Evolutionary conservation across 2,888 invertebrate species (phyloP), one percentile per base, ranked within the genome.

Genomic region (Orthosia gothica): DNA sequence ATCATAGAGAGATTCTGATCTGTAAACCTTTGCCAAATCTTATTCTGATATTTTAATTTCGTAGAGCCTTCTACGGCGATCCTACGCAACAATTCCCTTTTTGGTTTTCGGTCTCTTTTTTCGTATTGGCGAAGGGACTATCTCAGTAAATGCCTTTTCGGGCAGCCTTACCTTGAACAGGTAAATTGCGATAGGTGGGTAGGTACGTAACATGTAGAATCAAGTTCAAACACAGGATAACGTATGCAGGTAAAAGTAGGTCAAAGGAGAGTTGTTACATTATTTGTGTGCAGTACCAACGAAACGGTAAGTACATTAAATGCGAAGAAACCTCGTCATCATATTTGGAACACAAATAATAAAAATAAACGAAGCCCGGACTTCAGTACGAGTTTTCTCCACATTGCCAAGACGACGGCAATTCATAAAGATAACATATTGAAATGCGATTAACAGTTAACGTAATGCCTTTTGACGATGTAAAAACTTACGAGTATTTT

Each of bases 381-480:
- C 85, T 87, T 88, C 86, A 87, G 83, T 88, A 76, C 85, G 82
- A 91, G 92, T 92, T 93, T 92, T 92, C 94, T 91, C 92, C 91
- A 85, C 90, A 89, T 91, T 88, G 90, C 87, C 40, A 40, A 83
- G 85, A 85, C 83, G 81, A 91, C 86, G 82, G 91, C 92, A 91
- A 92, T 93, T 90, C 92, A 92, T 92, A 93, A 94, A 90, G 90
- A 93, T 93, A 92, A 93, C 87, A 78, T 92, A 93, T 93, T 92
- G 93, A 91, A 91, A 92, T 87, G 89, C 90, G 90, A 90, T 93
- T 92, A 93, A 93, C 91, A 88, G 93, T 94, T 91, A 93, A 92
- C 89, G 91, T 91, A 93, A 93, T 92, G 90, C 87, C 89, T 93
- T 91, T 92, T 91, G 91, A 92, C 92, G 90, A 92, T 90, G 89